These are phyloP conservation scores for Dinocampus coccinellae DNA, from an alignment of 2,888 invertebrate genomes.

Conservation along the genomic window DNA sequence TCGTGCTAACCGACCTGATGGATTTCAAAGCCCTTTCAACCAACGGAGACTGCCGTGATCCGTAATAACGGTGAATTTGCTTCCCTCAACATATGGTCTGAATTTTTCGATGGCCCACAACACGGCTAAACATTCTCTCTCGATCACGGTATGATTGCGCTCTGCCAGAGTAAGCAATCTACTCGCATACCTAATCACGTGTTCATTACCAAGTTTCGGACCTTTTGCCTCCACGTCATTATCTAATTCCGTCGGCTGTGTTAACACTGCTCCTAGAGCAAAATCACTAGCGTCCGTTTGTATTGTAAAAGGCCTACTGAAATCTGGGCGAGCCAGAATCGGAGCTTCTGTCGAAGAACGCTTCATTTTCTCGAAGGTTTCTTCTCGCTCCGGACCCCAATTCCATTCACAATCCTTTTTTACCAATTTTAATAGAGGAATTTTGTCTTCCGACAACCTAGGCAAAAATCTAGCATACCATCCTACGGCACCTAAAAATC, in stretches of 20 bases:
- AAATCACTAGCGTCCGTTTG: conserved; percentile 28
- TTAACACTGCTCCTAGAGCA: conserved; percentile 13
- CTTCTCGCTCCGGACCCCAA: not conserved
- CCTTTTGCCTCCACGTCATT: not conserved
- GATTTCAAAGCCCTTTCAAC: not conserved
- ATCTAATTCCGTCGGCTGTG: not conserved
- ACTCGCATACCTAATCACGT: not conserved
- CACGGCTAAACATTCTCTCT: conserved; percentile 8
- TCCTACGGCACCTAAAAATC: conserved; percentile 47
- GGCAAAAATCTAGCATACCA: conserved; percentile 39
- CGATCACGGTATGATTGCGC: conserved; percentile 12
- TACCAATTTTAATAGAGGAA: not conserved
- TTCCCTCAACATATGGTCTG: not conserved
- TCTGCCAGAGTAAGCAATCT: conserved; percentile 4
- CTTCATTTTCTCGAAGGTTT: conserved; percentile 20
- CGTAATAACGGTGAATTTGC: conserved; percentile 23
- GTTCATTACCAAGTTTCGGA: no score
- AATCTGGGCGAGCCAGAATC: conserved; percentile 27
- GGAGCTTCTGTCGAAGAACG: conserved; percentile 11
- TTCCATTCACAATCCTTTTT: no score
- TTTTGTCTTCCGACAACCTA: not conserved
- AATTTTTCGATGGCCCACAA: not conserved
- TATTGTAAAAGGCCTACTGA: conserved; percentile 8
- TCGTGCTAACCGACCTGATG: not conserved
- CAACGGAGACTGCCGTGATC: not conserved